Percentiles rank a stretch among this genome's conserved stretches.
Conservation (phyloP, 1,140 invertebrate species). For the Andricus grossulariae region DNA sequence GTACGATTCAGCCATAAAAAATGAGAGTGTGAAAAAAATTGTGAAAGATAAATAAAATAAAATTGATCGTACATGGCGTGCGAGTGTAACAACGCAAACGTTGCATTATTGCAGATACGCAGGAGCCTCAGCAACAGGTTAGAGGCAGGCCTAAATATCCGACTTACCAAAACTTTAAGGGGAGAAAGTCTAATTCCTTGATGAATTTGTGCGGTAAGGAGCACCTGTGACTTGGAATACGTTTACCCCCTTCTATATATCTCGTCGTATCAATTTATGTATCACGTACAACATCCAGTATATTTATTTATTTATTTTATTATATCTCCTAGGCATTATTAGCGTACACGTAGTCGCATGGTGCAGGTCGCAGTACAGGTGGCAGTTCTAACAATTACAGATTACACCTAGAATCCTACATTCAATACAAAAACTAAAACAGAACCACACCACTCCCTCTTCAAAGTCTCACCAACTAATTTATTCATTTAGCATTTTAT, state of each 20-base stretch:
- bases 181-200: conserved; percentile 93
- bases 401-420: conserved; percentile 38
- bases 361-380: conserved; percentile 66
- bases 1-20: conserved; percentile 40
- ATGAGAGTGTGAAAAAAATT: conserved; percentile 34
- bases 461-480: conserved; percentile 41
- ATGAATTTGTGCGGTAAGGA: conserved; percentile 96
- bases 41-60: conserved; percentile 41
- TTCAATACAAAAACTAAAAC: conserved; percentile 28
- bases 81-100: conserved; percentile 74
- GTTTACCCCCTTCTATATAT: conserved; percentile 62
- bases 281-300: conserved; percentile 37
- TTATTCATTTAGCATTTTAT: conserved; percentile 4
- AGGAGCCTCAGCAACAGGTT: conserved; percentile 83
- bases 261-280: background rate
- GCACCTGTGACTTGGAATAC: conserved; percentile 71
- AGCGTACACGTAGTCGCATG: conserved; percentile 70
- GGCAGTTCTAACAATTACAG: conserved; percentile 54
- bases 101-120: conserved; percentile 80
- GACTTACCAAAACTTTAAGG: conserved; percentile 90
- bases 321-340: conserved; percentile 27
- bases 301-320: conserved; percentile 41
- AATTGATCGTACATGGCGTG: conserved; percentile 56
- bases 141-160: conserved; percentile 88
- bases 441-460: conserved; percentile 12